phyloP scores from a whole-genome alignment of 2,888 invertebrate genomes.

The Microplitis manilae region DNA sequence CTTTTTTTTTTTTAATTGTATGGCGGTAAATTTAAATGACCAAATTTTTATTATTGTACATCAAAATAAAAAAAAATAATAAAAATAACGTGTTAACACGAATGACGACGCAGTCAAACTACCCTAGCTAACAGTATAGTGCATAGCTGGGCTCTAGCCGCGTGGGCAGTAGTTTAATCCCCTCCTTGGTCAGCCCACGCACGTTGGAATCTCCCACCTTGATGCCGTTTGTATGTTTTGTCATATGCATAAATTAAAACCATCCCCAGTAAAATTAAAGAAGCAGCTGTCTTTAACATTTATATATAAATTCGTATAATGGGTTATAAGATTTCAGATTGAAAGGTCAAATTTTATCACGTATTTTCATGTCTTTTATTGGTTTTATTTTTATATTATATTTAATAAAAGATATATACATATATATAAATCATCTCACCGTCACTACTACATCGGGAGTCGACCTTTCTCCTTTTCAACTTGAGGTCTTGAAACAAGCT shows the following conservation, averaged over 20 bases:
- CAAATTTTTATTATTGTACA: too few relatives aligned
- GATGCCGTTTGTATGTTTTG: constrained; percentile 24
- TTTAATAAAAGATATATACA: not conserved
- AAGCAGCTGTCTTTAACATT: constrained; percentile 18
- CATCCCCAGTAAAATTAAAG: constrained; percentile 6
- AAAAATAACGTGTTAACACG: constrained; percentile 51
- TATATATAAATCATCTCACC: constrained; percentile 75
- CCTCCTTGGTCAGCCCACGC: constrained; percentile 17
- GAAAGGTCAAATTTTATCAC: constrained; percentile 5
- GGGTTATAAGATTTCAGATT: not conserved
- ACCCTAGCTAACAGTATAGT: constrained; percentile 47
- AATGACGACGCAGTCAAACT: constrained; percentile 57
- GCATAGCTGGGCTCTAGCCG: constrained; percentile 57
- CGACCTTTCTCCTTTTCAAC: constrained; percentile 97
- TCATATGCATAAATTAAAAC: not conserved
- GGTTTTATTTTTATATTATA: constrained; percentile 13
- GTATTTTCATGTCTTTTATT: not conserved
- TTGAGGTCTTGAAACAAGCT: constrained; percentile 99
- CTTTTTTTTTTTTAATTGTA: too few relatives aligned
- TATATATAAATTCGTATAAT: not conserved
- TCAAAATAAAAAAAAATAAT: not conserved
- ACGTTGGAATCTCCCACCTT: constrained; percentile 15
- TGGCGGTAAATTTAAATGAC: too few relatives aligned
- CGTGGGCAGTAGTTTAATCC: constrained; percentile 59
- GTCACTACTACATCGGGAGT: constrained; percentile 97